A percentile compares a stretch with the other conserved stretches of the same genome.
phyloP scores from a whole-genome alignment of 2,797 vertebrate species.

The Astyanax mexicanus region DNA sequence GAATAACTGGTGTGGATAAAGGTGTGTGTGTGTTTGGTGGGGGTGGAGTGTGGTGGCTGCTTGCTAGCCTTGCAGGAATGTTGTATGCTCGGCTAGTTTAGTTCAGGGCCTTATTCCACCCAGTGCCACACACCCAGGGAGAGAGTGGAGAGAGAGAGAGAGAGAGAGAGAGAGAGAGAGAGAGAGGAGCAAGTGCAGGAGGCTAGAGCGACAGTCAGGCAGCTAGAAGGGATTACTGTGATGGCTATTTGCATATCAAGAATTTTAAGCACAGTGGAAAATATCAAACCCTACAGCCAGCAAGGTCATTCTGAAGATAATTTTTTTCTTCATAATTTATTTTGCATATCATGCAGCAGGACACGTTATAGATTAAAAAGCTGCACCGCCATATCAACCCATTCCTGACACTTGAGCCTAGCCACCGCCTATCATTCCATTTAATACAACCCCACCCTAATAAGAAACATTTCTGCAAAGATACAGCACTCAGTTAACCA shows the following conservation, averaged over 20 bases:
- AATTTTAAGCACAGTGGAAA: slow-evolving; percentile 80
- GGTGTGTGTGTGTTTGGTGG: slow-evolving; percentile 5
- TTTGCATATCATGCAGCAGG: slow-evolving; percentile 80
- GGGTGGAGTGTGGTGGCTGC: slow-evolving; percentile 34
- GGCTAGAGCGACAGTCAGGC: slow-evolving; percentile 52
- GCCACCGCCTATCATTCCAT: slow-evolving; percentile 70
- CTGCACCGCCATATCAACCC: slow-evolving; percentile 75
- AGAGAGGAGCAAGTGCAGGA: slow-evolving; percentile 13
- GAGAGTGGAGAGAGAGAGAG: slow-evolving; percentile 10
- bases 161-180: slow-evolving; percentile 5
- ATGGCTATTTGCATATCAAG: slow-evolving; percentile 82
- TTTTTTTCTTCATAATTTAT: slow-evolving; percentile 78
- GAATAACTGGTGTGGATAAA: slow-evolving; percentile 62
- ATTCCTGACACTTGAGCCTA: slow-evolving; percentile 69
- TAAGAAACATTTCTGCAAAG: slow-evolving; percentile 58
- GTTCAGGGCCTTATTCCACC: slow-evolving; percentile 31
- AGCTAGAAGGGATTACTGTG: slow-evolving; percentile 77
- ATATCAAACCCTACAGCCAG: slow-evolving; percentile 81
- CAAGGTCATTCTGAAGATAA: slow-evolving; percentile 88
- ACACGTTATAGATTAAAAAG: slow-evolving; percentile 79
- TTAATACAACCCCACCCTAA: slow-evolving; percentile 60
- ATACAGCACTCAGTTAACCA: slow-evolving; percentile 53
- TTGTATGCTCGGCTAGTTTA: slow-evolving; percentile 46
- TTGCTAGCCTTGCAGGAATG: slow-evolving; percentile 68
- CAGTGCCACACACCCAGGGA: not conserved